Percentiles rank a stretch among this genome's conserved stretches.
Conservation (phyloP, 35 echinoderm and acorn worm genomes). For the Chiridota heheva region DNA sequence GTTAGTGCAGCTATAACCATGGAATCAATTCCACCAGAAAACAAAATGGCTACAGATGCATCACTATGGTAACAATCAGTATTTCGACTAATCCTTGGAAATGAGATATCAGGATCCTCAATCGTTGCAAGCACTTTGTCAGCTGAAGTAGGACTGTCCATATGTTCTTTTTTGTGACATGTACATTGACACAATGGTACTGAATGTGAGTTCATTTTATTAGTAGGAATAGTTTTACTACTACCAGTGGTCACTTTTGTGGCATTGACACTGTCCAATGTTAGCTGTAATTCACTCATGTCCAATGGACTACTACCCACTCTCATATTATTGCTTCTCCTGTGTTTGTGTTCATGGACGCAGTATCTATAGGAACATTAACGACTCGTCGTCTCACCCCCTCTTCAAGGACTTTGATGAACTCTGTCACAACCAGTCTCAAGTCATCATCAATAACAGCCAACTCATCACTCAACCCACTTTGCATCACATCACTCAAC, state of each 20-base stretch:
- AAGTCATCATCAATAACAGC: constrained; percentile 22
- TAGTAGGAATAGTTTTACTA: too few species aligned
- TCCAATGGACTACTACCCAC: neutral
- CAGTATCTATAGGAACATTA: constrained; percentile 53
- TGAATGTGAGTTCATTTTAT: too few species aligned
- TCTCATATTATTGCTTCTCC: neutral
- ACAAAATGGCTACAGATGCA: constrained; percentile 75
- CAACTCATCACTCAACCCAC: neutral
- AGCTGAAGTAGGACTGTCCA: too few species aligned
- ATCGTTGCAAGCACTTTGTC: too few species aligned
- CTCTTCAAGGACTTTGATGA: constrained; percentile 63
- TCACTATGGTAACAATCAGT: neutral
- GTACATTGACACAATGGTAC: too few species aligned
- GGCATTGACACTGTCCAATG: too few species aligned
- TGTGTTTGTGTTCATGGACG: neutral
- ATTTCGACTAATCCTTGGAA: too few species aligned
- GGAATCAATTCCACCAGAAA: constrained; percentile 96
- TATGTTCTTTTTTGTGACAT: too few species aligned
- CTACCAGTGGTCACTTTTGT: too few species aligned
- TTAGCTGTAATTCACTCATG: too few species aligned
- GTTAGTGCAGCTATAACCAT: constrained; percentile 87
- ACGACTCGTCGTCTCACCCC: constrained; percentile 66
- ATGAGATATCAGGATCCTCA: too few species aligned
- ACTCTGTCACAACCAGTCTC: constrained; percentile 18
- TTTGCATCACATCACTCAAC: neutral